These are phyloP conservation scores for Trematocara variabile DNA, from an alignment of 2,113 vertebrate species.

Conservation along the genomic window DNA sequence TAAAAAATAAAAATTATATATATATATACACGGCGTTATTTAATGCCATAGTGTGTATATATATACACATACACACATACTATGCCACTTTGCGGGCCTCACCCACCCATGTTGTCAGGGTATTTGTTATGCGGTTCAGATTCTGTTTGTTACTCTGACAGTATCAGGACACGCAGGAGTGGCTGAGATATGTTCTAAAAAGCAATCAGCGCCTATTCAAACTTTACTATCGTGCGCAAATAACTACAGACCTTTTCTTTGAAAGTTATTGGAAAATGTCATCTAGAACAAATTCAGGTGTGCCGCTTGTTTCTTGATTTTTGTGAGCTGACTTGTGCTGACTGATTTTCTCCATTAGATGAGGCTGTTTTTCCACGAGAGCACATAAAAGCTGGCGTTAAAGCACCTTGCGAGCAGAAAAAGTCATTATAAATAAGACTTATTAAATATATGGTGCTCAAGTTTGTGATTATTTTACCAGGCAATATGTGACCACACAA, in stretches of 20 bases:
- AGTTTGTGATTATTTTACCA: not conserved
- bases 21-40: no score
- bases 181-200: not conserved
- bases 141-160: not conserved
- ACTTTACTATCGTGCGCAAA: not conserved
- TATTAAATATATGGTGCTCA: not conserved
- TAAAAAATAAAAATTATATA: no score
- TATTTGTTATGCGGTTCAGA: not conserved
- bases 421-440: not conserved
- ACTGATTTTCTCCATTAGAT: slow-evolving; percentile 20
- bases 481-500: not conserved
- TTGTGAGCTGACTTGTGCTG: not conserved
- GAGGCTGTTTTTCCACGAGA: not conserved
- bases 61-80: no score
- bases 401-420: not conserved
- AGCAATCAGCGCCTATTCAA: not conserved
- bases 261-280: not conserved
- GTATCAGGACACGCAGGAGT: not conserved
- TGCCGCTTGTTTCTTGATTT: not conserved
- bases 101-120: not conserved
- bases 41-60: no score
- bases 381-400: not conserved
- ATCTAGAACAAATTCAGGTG: not conserved
- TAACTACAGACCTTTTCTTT: not conserved
- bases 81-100: not conserved